Conservation (phyloP, 2,113 vertebrate genomes). For the Orthonyx spaldingii region DNA sequence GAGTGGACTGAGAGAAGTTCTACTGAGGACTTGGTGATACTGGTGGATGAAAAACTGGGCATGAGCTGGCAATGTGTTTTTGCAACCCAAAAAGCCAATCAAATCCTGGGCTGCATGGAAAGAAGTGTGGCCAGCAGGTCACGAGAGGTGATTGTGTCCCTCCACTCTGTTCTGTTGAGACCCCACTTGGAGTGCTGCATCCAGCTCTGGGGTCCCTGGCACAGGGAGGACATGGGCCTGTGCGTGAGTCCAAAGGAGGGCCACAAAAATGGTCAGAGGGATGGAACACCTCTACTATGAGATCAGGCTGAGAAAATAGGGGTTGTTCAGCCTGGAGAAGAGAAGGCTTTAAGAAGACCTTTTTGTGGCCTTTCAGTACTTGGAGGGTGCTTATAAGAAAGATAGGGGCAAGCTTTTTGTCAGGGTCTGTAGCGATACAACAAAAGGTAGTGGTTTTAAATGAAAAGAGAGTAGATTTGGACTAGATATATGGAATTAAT, state of each 20-base stretch:
- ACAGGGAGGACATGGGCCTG: not conserved
- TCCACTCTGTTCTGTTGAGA: not conserved
- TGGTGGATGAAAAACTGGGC: not conserved
- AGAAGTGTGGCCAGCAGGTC: rapidly evolving
- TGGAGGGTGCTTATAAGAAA: not conserved
- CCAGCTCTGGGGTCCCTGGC: not conserved
- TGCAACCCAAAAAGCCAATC: not conserved
- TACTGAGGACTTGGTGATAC: not conserved
- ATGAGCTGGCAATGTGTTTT: not conserved
- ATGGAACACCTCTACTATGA: not conserved
- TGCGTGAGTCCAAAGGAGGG: not conserved
- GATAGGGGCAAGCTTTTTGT: not conserved
- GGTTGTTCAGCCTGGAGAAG: not conserved
- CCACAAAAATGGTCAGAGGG: not conserved
- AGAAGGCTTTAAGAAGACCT: not conserved
- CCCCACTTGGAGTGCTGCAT: not conserved
- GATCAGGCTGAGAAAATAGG: not conserved
- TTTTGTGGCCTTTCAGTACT: not conserved
- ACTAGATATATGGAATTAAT: not conserved
- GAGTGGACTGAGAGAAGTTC: not conserved
- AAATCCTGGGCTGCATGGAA: not conserved
- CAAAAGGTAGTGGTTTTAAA: not conserved
- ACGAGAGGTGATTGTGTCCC: not conserved
- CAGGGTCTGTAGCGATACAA: not conserved
- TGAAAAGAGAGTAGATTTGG: not conserved